Base-by-base conservation (phyloP, 2,888 invertebrate genomes). In the Catocala fraxini region DNA sequence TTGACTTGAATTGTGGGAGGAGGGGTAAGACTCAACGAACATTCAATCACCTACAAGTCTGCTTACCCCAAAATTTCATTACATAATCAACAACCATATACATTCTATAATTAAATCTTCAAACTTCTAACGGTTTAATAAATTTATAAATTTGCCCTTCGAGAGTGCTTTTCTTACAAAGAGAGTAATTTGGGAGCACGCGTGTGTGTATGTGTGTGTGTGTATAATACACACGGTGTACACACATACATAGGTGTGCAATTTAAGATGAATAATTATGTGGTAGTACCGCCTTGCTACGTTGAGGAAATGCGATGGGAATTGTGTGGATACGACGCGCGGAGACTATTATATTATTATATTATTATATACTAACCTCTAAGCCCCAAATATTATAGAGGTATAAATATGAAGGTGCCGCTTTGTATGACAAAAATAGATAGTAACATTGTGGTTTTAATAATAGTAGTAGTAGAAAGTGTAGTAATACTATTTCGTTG, bases 221-320 rank as follows among this genome's bases (percentile, higher is more conserved):
- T 41, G 11, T 59, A 57, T 54, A 63, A 39, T 6, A 39, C 9
- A 39, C 56, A 15, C 10, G 41, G 53, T 59, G 43, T 54, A 75
- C 86, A 86, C 84, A 89, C 89, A 89, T 84, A 88, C 89, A 89
- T 74, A 85, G 86, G 83, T 87, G 89, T 90, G 92, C 93, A 92
- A 92, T 94, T 93, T 94, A 92, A 93, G 94, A 94, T 94, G 94
- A 94, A 94, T 94, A 94, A 94, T 94, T 94, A 93, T 93, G 92
- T 93, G 93, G 94, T 91, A 89, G 87, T 89, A 83, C 86, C 89
- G 91, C 89, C 93, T 91, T 89, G 88, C 85, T 83, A 83, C 87
- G 87, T 80, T 79, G 77, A 83, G 85, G 84, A 85, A 86, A 87
- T 76, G 58, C 57, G 81, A 42, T 64, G 58, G 33, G 82, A 67